Evolutionary conservation across 2,888 invertebrate genomes (phyloP), one percentile per base, ranked within the genome.

Genomic region (Acronicta psi): DNA sequence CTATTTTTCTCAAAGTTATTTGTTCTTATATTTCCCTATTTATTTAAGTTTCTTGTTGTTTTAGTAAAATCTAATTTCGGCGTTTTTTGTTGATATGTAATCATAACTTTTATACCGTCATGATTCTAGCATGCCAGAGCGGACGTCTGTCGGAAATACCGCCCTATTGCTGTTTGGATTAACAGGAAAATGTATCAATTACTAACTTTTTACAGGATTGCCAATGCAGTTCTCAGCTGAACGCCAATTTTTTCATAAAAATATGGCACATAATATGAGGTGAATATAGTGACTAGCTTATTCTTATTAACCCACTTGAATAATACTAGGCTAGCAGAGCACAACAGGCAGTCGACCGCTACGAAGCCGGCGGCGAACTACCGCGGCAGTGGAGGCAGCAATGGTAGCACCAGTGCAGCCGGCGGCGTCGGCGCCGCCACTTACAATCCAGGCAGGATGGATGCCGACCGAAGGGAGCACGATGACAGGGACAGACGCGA

Each of bases 401-500:
- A 75, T 5, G 77, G 76, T 45, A 70, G 72, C 43, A 77, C 76
- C 25, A 80, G 67, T 37, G 55, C 58, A 5, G 57, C 29, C 50
- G 76, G 49, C 45, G 79, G 44, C 10, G 62, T 61, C 44, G 80
- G 57, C 64, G 71, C 69, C 37, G n/a, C n/a, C n/a, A n/a, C n/a
- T n/a, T 87, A 87, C 82, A 85, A 86, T 69, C 86, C 89, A 0
- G 82, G 82, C 18, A 80, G 88, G 38, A 81, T 79, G 77, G 92
- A 92, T 62, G 65, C 84, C 1, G 93, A 92, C 79, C 80, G 90
- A 0, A 85, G 93, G 36, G 93, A 93, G 36, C 93, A 93, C 58
- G 93, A 94, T 62, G 93, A 94, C 70, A 79, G 93, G 14, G 93
- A 93, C 62, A 81, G 85, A 37, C 78, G 91, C 2, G 93, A 93